Evolutionary conservation across 2,888 invertebrate species (phyloP).

Genomic region (Exocentrus adspersus): DNA sequence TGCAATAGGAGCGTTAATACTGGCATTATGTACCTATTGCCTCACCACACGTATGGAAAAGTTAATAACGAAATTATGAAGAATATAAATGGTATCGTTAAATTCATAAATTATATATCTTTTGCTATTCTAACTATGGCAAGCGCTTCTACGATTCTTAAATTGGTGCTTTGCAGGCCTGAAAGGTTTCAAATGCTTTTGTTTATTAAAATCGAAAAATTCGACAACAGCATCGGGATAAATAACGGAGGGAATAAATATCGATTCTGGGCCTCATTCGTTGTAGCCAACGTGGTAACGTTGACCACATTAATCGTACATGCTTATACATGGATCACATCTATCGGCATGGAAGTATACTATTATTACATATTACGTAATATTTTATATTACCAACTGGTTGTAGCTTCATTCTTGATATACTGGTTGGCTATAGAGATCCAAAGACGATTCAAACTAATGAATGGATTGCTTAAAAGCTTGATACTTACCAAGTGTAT

Average conservation of each 20-base stretch:
- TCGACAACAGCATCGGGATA: background rate
- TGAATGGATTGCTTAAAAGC: background rate
- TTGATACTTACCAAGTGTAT: background rate
- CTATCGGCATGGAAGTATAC: background rate
- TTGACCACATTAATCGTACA: background rate
- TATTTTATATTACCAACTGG: background rate
- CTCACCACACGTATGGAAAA: background rate
- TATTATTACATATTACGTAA: background rate
- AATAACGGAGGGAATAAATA: background rate
- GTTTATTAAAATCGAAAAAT: background rate
- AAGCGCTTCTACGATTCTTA: background rate
- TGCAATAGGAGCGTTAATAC: background rate
- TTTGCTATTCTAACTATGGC: background rate
- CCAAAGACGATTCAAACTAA: background rate
- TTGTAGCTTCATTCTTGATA: background rate
- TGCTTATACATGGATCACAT: background rate
- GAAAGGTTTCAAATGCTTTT: background rate
- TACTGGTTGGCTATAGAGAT: conserved; percentile 1
- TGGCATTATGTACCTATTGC: background rate
- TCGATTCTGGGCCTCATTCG: background rate
- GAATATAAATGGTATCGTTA: background rate
- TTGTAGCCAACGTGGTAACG: background rate
- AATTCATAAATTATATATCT: background rate
- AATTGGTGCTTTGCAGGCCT: background rate
- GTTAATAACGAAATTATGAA: background rate